These are phyloP conservation scores for Thinocorus orbignyianus DNA, from an alignment of 2,113 vertebrate genomes.

Conservation along the genomic window DNA sequence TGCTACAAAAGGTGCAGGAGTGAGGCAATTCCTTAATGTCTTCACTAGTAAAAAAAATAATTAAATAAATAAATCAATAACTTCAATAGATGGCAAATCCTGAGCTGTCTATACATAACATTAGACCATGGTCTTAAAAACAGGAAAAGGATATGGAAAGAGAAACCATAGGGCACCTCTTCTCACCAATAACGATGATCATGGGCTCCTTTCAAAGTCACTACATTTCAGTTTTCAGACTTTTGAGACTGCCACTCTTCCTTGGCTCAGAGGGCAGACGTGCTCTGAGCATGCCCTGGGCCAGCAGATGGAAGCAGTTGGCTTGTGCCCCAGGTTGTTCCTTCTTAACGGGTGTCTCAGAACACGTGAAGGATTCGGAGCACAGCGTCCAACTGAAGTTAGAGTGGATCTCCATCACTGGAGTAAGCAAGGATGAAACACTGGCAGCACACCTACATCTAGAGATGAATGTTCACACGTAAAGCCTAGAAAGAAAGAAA, in stretches of 20 bases:
- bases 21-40: background rate
- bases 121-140: background rate
- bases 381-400: background rate
- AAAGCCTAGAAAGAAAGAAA: background rate
- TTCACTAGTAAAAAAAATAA: background rate
- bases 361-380: background rate
- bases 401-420: background rate
- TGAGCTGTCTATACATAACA: background rate
- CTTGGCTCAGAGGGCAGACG: background rate
- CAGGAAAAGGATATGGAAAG: background rate
- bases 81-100: background rate
- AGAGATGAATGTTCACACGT: background rate
- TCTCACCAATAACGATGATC: background rate
- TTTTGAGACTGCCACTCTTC: background rate
- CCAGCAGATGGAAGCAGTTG: background rate
- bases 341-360: background rate
- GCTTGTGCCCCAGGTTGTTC: rapidly evolving
- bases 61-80: background rate
- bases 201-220: background rate
- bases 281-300: rapidly evolving
- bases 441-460: background rate
- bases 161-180: background rate
- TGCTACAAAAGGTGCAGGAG: background rate
- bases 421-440: background rate
- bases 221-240: background rate